Evolutionary conservation across 2,888 invertebrate genomes (phyloP), one percentile per base, ranked within the genome.

Genomic region (Eubasilissa splendida): DNA sequence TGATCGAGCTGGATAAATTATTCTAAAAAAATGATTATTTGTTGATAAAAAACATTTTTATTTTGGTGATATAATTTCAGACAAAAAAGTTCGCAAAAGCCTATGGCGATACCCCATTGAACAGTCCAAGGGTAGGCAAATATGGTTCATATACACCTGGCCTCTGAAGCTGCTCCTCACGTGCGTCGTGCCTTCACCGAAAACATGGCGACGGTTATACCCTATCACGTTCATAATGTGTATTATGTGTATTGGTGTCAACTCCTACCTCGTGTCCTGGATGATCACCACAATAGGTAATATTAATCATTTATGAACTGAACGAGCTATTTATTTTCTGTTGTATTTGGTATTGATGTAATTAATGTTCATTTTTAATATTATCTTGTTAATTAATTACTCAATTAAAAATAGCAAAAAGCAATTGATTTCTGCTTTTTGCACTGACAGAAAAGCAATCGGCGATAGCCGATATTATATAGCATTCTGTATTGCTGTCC

Each of bases 241-340:
- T 86, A 93, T 97, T 50, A 87, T 96, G 2, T 96, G 96, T 93
- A 96, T 98, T 83, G 97, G 96, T 2, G 87, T 90, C 1, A 94
- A 96, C 84, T 96, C 97, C 0, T 98, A 97, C 86, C 85, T 96
- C 77, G 95, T 97, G 50, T 95, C 97, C 0, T 98, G 98, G 98
- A 96, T 97, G 94, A 94, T 97, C 87, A 94, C 96, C 53, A 91
- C 95, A 4, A 93, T 97, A 84, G 97, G 97, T 95, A 87, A 88
- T 5, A 42, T 5, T 42, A 42, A 42, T 42, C 7, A 42, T 7
- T 42, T 7, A 22, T 22, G 22, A 22, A 22, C 22, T 22, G 1
- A 1, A 22, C 22, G 22, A 22, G 22, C 22, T 22, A 22, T 22
- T 22, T 22, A 22, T 22, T 22, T 22, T 22, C 22, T 22, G 22